These are phyloP conservation scores for Porites divaricata DNA, from an alignment of 92 coral and sea anemone genomes.

Conservation along the genomic window DNA sequence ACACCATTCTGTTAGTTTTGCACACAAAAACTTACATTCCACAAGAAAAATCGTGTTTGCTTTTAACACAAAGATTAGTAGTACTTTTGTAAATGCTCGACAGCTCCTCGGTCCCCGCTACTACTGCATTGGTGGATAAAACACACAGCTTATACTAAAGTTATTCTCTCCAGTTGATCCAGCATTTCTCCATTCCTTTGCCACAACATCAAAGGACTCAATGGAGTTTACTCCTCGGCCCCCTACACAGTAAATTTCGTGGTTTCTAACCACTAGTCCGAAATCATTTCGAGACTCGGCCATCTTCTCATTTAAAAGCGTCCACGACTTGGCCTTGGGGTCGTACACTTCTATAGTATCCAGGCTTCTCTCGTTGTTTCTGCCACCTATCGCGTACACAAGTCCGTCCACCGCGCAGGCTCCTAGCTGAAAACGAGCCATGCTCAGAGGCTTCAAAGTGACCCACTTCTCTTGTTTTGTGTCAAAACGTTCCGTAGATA, in stretches of 20 bases:
- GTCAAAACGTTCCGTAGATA: constrained; percentile 77
- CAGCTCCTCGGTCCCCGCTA: no score
- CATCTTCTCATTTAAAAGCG: constrained; percentile 56
- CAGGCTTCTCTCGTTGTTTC: constrained; percentile 79
- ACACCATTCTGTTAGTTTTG: no score
- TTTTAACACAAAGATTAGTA: no score
- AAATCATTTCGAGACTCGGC: constrained; percentile 86
- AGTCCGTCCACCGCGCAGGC: constrained; percentile 59
- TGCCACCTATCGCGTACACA: constrained; percentile 85
- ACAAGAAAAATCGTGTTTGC: no score
- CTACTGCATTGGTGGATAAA: constrained; percentile 59
- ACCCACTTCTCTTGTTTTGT: constrained; percentile 81
- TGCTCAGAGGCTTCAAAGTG: constrained; percentile 63
- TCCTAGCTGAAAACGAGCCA: constrained; percentile 71
- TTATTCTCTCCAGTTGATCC: constrained; percentile 79
- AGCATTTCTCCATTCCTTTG: constrained; percentile 65
- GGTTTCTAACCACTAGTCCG: constrained; percentile 69
- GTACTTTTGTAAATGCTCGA: no score
- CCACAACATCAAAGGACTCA: constrained; percentile 69
- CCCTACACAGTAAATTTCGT: constrained; percentile 83
- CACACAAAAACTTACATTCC: no score
- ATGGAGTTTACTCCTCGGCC: constrained; percentile 87
- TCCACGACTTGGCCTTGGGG: constrained; percentile 69
- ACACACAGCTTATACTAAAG: constrained; percentile 80
- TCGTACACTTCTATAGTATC: constrained; percentile 78